These are phyloP conservation scores for Elmis aenea DNA, from an alignment of 2,888 invertebrate genomes.

Conservation along the genomic window DNA sequence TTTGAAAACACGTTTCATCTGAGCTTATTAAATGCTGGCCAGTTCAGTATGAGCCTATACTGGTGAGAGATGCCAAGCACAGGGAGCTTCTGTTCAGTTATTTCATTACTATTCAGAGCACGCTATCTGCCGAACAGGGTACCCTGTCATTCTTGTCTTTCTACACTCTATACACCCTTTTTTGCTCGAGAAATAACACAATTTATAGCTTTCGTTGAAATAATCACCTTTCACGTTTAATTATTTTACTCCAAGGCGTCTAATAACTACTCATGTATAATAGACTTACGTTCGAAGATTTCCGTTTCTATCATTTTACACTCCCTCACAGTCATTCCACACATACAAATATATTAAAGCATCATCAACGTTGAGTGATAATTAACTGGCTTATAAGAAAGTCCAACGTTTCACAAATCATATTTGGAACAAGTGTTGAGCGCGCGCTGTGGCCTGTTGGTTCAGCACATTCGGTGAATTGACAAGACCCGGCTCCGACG, in stretches of 20 bases:
- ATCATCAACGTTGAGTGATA: too few species aligned
- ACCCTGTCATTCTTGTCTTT: conserved; percentile 46
- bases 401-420: too few species aligned
- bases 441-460: too few species aligned
- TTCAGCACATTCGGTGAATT: conserved; percentile 18
- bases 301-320: too few species aligned
- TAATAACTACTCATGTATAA: too few species aligned
- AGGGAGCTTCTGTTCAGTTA: conserved; percentile 22
- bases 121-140: conserved; percentile 41
- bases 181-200: conserved; percentile 43
- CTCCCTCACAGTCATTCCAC: too few species aligned
- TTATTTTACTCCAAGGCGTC: conserved; percentile 11
- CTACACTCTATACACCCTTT: conserved; percentile 43
- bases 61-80: too few species aligned
- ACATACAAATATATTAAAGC: too few species aligned
- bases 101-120: conserved; percentile 44
- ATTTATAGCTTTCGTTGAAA: conserved; percentile 38
- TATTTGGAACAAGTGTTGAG: too few species aligned
- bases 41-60: conserved; percentile 12
- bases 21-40: conserved; percentile 14
- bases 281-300: too few species aligned
- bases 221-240: conserved; percentile 23
- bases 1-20: too few species aligned
- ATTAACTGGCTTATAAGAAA: too few species aligned
- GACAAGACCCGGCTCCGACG: conserved; percentile 28